phyloP scores from a whole-genome alignment of 2,888 invertebrate species.

The Scrobipalpa costella region DNA sequence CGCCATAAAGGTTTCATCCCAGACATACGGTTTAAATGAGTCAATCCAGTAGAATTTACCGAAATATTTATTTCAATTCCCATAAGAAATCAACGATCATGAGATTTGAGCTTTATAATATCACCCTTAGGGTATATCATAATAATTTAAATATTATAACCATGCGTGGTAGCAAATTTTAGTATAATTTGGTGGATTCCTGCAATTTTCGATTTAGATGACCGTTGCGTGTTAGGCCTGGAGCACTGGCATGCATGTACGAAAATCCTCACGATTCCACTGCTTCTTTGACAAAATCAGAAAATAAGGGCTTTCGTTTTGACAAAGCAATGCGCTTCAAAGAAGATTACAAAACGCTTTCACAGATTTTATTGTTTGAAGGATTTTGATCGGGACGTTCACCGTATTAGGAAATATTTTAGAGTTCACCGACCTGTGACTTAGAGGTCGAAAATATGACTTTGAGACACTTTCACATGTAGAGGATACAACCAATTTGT shows the following conservation, averaged over 20 bases:
- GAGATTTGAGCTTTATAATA: not conserved
- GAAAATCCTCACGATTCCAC: not conserved
- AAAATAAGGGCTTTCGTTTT: not conserved
- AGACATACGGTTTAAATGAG: conserved; percentile 8
- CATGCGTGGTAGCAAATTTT: conserved; percentile 68
- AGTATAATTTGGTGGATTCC: conserved; percentile 55
- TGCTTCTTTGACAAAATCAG: not conserved
- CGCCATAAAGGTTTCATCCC: not conserved
- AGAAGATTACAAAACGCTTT: not conserved
- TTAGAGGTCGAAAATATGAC: conserved; percentile 58
- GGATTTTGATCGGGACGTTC: conserved; percentile 54
- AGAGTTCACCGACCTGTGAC: conserved; percentile 68
- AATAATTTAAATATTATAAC: conserved; percentile 60
- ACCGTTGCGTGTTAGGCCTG: conserved; percentile 26
- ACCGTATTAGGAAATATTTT: conserved; percentile 74
- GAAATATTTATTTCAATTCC: conserved; percentile 15
- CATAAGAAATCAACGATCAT: conserved; percentile 15
- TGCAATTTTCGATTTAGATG: conserved; percentile 43
- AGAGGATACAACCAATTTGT: conserved; percentile 11
- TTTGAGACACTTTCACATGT: conserved; percentile 19
- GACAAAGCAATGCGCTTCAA: not conserved
- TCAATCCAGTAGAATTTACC: conserved; percentile 10
- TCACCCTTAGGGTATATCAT: conserved; percentile 32
- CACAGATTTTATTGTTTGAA: not conserved
- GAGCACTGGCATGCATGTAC: not conserved